Evolutionary conservation across 2,113 vertebrate species (phyloP).

Genomic region (Apaloderma vittatum): DNA sequence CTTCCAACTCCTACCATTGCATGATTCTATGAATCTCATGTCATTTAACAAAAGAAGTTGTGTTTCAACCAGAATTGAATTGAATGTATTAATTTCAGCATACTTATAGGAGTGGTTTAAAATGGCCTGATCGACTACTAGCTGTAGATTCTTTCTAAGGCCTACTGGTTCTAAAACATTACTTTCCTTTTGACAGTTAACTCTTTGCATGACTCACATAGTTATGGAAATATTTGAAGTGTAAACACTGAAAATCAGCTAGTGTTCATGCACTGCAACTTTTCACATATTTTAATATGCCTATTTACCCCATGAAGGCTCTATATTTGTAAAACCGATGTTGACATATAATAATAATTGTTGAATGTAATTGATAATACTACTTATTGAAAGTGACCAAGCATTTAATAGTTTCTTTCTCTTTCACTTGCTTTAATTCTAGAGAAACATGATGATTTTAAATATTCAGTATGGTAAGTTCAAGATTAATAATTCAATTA

Average conservation of each 20-base stretch:
- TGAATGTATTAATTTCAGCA: not conserved
- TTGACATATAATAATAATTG: conserved; percentile 67
- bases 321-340: conserved; percentile 30
- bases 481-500: conserved; percentile 75
- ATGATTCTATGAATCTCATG: not conserved
- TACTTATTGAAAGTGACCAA: conserved; percentile 70
- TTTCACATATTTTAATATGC: conserved; percentile 23
- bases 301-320: conserved; percentile 29
- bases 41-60: not conserved
- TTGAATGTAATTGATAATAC: conserved; percentile 63
- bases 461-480: conserved; percentile 55
- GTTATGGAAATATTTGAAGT: conserved; percentile 24
- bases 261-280: conserved; percentile 17
- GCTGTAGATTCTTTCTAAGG: not conserved
- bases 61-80: not conserved
- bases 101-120: not conserved
- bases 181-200: not conserved
- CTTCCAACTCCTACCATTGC: no score
- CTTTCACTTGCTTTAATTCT: conserved; percentile 51
- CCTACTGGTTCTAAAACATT: conserved; percentile 17
- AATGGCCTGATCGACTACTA: not conserved
- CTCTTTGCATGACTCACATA: not conserved
- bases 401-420: conserved; percentile 68
- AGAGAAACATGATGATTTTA: conserved; percentile 62
- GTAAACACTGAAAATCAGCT: conserved; percentile 54